A percentile compares a stretch with the other conserved stretches of the same genome.
Conservation (phyloP, 1,140 invertebrate genomes). For the Zaprionus tsacasi region DNA sequence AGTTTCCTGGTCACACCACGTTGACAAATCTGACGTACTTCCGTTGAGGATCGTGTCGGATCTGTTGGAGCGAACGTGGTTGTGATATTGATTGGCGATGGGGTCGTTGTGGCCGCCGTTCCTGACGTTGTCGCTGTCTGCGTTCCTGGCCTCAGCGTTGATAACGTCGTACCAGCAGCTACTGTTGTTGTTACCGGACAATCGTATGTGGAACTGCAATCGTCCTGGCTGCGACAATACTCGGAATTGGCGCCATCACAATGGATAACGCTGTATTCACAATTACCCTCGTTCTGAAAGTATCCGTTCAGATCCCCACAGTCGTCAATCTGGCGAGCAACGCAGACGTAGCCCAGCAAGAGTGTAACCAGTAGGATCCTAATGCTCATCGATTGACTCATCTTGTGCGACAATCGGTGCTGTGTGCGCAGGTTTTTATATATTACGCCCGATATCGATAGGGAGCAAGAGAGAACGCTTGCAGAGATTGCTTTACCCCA, state of each 20-base stretch:
- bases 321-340: constrained; percentile 45
- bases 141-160: no score
- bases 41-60: not conserved
- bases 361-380: constrained; percentile 37
- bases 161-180: no score
- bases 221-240: constrained; percentile 30
- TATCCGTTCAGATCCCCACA: constrained; percentile 29
- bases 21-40: constrained; percentile 44
- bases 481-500: not conserved
- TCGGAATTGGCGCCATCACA: constrained; percentile 44
- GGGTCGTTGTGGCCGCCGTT: not conserved
- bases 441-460: constrained; percentile 30
- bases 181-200: not conserved
- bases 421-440: constrained; percentile 67
- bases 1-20: constrained; percentile 59
- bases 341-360: constrained; percentile 1
- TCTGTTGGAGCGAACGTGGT: not conserved
- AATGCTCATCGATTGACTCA: constrained; percentile 48
- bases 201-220: not conserved
- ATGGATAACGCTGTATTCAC: constrained; percentile 46
- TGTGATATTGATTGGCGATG: not conserved
- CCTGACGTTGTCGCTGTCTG: not conserved
- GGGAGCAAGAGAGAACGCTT: constrained; percentile 15
- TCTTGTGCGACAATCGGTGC: constrained; percentile 39
- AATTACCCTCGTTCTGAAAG: constrained; percentile 38